These are phyloP conservation scores for Octomys mimax DNA, from an alignment of 2,797 vertebrate species.

Conservation along the genomic window DNA sequence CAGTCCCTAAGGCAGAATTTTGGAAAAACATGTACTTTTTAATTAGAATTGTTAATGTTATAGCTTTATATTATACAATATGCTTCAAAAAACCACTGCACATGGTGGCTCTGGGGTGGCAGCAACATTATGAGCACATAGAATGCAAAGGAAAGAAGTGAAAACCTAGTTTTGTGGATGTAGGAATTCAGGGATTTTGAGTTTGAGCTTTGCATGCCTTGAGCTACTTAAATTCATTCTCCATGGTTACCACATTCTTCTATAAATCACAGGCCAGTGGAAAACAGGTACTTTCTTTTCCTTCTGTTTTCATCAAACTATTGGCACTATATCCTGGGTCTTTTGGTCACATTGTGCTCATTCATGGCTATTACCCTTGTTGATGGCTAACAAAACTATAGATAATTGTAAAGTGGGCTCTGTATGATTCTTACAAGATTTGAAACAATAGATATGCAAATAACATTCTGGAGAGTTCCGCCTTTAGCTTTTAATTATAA, in stretches of 20 bases:
- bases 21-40: background rate
- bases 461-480: conserved; percentile 48
- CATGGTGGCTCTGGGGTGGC: background rate
- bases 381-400: conserved; percentile 22
- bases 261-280: conserved; percentile 14
- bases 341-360: background rate
- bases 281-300: background rate
- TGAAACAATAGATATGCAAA: conserved; percentile 44
- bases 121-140: background rate
- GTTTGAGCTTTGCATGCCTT: background rate
- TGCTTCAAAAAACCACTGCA: background rate
- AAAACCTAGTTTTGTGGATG: background rate
- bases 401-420: conserved; percentile 9
- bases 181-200: background rate
- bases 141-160: background rate
- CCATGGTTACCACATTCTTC: background rate
- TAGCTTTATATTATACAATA: background rate
- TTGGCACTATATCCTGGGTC: background rate
- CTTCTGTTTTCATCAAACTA: background rate
- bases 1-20: conserved; percentile 26
- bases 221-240: conserved; percentile 1
- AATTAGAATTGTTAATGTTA: background rate
- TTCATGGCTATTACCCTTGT: conserved; percentile 11
- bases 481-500: conserved; percentile 61
- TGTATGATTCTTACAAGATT: background rate